A percentile compares a stretch with the other conserved stretches of the same genome.
Conservation (phyloP, 2,113 vertebrate genomes). For the Myiozetetes cayanensis region DNA sequence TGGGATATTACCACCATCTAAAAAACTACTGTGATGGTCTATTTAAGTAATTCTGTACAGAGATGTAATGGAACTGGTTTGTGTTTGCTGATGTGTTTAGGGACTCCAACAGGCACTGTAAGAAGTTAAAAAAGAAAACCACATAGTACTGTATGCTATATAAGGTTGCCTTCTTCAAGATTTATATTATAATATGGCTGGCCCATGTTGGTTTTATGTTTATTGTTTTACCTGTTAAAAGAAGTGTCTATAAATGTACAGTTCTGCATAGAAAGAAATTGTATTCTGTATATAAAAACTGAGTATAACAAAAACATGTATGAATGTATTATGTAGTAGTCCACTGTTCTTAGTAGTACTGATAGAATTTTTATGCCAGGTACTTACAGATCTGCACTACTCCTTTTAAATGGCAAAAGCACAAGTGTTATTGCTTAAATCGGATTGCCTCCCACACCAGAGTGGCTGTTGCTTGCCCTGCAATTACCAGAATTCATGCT, state of each 20-base stretch:
- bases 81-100: not conserved
- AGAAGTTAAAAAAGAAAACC: not conserved
- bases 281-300: constrained; percentile 75
- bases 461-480: constrained; percentile 2
- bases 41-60: constrained; percentile 47
- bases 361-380: constrained; percentile 64
- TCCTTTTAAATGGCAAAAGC: not conserved
- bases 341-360: constrained; percentile 67
- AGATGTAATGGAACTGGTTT: not conserved
- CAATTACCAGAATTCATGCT: constrained; percentile 11
- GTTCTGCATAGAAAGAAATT: constrained; percentile 68
- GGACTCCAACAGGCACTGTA: constrained; percentile 28
- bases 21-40: constrained; percentile 23
- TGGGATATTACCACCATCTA: not conserved
- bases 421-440: constrained; percentile 34
- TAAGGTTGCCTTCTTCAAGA: constrained; percentile 53
- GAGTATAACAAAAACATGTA: constrained; percentile 54
- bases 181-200: constrained; percentile 78
- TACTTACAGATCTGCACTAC: constrained; percentile 69
- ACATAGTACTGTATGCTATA: constrained; percentile 29
- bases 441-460: not conserved
- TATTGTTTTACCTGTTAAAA: constrained; percentile 66
- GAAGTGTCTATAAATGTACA: constrained; percentile 69
- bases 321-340: constrained; percentile 69
- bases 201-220: constrained; percentile 76